phyloP scores from a whole-genome alignment of 2,113 vertebrate genomes.

The Leiothrix lutea region DNA sequence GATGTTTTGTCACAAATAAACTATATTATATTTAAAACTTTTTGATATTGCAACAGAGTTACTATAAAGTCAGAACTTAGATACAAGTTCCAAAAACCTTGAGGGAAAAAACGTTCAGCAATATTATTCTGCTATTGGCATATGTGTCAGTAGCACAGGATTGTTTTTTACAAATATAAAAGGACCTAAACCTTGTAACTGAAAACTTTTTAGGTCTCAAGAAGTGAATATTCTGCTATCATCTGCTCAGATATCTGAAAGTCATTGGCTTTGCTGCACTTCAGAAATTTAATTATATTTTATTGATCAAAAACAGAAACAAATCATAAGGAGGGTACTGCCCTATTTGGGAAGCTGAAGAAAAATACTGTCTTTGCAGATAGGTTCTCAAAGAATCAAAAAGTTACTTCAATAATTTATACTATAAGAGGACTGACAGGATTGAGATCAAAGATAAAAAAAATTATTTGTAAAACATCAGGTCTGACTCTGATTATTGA shows the following conservation, averaged over 20 bases:
- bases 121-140: conserved; percentile 43
- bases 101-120: not conserved
- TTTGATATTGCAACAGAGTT: not conserved
- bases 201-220: conserved; percentile 30
- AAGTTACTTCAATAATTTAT: conserved; percentile 65
- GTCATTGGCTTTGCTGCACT: not conserved
- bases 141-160: conserved; percentile 2
- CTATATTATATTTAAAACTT: not conserved
- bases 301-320: conserved; percentile 52
- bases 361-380: conserved; percentile 28
- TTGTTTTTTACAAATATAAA: conserved; percentile 27
- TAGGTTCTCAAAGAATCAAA: conserved; percentile 35
- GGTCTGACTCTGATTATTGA: conserved; percentile 53
- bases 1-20: not conserved
- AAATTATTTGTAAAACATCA: conserved; percentile 60
- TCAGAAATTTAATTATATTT: conserved; percentile 59
- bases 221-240: conserved; percentile 2
- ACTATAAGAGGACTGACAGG: conserved; percentile 51
- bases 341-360: conserved; percentile 26
- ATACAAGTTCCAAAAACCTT: not conserved
- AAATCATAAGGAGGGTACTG: not conserved
- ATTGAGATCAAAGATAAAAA: conserved; percentile 34
- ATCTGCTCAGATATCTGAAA: not conserved
- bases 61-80: not conserved
- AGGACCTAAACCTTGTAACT: conserved; percentile 7